Percentiles rank a stretch among this genome's conserved stretches.
Conservation (phyloP, 2,888 invertebrate genomes). For the Lochmaea capreae region DNA sequence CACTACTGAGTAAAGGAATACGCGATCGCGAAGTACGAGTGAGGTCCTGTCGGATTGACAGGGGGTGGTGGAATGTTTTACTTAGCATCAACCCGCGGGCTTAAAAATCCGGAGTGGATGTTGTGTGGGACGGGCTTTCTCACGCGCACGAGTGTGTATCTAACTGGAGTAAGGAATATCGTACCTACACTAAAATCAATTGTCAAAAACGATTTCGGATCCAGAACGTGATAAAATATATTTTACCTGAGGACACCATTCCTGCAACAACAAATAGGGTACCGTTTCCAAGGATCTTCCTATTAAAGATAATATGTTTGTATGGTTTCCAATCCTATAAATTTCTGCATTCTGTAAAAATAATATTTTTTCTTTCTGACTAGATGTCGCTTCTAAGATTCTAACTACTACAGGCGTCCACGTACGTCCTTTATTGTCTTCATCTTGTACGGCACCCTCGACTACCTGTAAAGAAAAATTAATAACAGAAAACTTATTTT, state of each 20-base stretch:
- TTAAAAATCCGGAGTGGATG: too few species aligned
- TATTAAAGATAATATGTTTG: slow-evolving; percentile 77
- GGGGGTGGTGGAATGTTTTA: too few species aligned
- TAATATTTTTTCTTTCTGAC: slow-evolving; percentile 78
- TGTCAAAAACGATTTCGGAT: too few species aligned
- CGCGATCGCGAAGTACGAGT: too few species aligned
- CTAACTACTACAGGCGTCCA: slow-evolving; percentile 79
- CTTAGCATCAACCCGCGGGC: too few species aligned
- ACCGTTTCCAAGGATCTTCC: slow-evolving; percentile 83
- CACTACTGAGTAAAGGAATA: too few species aligned
- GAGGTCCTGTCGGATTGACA: too few species aligned
- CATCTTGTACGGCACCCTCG: slow-evolving; percentile 76
- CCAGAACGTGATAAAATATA: too few species aligned
- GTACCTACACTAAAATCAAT: too few species aligned
- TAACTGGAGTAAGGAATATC: too few species aligned
- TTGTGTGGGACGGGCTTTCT: too few species aligned
- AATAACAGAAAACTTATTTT: neutral
- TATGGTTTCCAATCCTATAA: slow-evolving; percentile 77
- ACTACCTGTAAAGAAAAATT: slow-evolving; percentile 71
- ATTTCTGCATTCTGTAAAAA: slow-evolving; percentile 83
- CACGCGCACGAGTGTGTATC: too few species aligned
- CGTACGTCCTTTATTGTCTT: slow-evolving; percentile 53
- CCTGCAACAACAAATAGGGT: slow-evolving; percentile 83
- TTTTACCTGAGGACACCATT: slow-evolving; percentile 77
- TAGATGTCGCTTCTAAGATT: slow-evolving; percentile 83